These are phyloP conservation scores for Chiroxiphia lanceolata DNA, from an alignment of 2,797 vertebrate species.

Conservation along the genomic window DNA sequence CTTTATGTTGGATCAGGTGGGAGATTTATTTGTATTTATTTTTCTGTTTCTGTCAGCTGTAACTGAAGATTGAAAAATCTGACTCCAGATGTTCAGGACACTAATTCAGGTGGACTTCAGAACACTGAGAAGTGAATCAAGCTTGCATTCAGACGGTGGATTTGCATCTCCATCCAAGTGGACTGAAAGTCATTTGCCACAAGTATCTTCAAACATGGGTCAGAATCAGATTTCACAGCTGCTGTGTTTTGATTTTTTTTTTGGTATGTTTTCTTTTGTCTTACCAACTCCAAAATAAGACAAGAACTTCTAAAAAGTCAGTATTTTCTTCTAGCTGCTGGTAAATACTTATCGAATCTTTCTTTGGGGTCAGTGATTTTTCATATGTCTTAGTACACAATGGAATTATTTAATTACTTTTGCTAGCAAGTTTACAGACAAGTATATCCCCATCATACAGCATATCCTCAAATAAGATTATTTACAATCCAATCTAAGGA, in stretches of 20 bases:
- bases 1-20: background rate
- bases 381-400: conserved; percentile 72
- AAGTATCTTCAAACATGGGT: conserved; percentile 16
- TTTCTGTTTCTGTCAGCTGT: background rate
- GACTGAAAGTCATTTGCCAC: conserved; percentile 14
- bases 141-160: background rate
- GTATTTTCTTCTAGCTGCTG: conserved; percentile 45
- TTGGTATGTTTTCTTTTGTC: conserved; percentile 25
- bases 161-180: background rate
- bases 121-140: conserved; percentile 34
- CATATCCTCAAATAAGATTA: conserved; percentile 80
- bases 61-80: conserved; percentile 1
- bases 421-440: conserved; percentile 78
- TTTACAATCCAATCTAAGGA: conserved; percentile 84
- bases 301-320: conserved; percentile 44
- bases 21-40: background rate
- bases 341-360: conserved; percentile 63
- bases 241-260: conserved; percentile 7
- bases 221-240: conserved; percentile 26
- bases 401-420: conserved; percentile 83
- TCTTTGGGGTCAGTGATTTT: conserved; percentile 60
- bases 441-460: conserved; percentile 65
- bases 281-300: conserved; percentile 20
- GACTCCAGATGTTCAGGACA: conserved; percentile 32
- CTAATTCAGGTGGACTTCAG: conserved; percentile 56